Conservation (phyloP, 2,797 vertebrate genomes). For the Chromis chromis region DNA sequence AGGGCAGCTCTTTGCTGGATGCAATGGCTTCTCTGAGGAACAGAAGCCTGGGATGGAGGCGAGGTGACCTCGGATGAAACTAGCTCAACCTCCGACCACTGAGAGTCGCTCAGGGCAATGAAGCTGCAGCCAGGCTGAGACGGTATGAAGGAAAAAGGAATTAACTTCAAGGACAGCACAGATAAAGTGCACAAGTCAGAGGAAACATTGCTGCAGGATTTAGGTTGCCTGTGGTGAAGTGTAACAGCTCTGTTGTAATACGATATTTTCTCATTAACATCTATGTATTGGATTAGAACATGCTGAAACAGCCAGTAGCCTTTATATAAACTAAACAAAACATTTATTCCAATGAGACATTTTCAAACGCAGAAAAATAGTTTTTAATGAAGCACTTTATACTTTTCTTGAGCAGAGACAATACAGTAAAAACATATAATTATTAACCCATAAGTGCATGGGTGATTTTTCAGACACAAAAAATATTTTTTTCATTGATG, state of each 20-base stretch:
- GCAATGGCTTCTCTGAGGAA: constrained; percentile 55
- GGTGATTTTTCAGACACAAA: no score
- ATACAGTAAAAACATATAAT: background rate
- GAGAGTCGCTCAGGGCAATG: constrained; percentile 51
- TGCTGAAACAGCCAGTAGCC: background rate
- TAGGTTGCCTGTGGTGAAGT: constrained; percentile 33
- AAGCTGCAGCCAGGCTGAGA: constrained; percentile 46
- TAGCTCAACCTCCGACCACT: constrained; percentile 50
- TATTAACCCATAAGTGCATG: no score
- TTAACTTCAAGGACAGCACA: constrained; percentile 59
- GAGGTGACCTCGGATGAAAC: constrained; percentile 67
- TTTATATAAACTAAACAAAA: background rate
- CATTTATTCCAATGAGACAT: background rate
- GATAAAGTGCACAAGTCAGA: constrained; percentile 31
- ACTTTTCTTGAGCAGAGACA: background rate
- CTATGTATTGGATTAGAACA: background rate
- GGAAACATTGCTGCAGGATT: constrained; percentile 41
- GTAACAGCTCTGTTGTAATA: constrained; percentile 15
- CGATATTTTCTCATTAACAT: constrained; percentile 37
- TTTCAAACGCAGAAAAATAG: background rate
- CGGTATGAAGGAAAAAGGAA: background rate
- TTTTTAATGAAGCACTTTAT: background rate
- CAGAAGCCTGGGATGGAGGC: constrained; percentile 62
- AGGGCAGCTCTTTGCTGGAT: constrained; percentile 56
- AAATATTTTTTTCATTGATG: no score